Percentiles rank a stretch among this genome's conserved stretches.
phyloP scores from a whole-genome alignment of 1,140 invertebrate genomes.

The Sycophaga agraensis region DNA sequence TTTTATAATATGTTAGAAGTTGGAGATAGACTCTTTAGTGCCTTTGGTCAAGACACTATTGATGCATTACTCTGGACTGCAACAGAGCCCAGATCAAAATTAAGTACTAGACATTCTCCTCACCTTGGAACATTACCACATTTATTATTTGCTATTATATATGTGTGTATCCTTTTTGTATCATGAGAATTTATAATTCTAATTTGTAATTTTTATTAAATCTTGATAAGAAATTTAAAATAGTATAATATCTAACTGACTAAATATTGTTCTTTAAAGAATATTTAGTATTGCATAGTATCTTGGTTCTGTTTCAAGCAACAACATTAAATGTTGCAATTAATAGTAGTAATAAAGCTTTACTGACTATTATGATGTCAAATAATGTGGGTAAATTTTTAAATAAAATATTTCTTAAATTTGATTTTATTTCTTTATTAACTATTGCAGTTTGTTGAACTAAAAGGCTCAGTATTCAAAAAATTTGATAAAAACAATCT shows the following conservation, averaged over 20 bases:
- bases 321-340: constrained; percentile 98
- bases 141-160: constrained; percentile 83
- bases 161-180: constrained; percentile 89
- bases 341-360: constrained; percentile 96
- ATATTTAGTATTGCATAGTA: constrained; percentile 79
- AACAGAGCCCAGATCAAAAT: constrained; percentile 81
- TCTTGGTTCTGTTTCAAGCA: constrained; percentile 91
- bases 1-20: constrained; percentile 99
- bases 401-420: constrained; percentile 12
- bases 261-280: constrained; percentile 4
- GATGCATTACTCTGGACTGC: constrained; percentile 98
- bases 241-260: constrained; percentile 5
- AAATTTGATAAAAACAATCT: constrained; percentile 99
- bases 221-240: background rate
- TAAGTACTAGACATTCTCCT: constrained; percentile 64
- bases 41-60: constrained; percentile 97
- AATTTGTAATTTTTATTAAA: background rate
- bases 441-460: constrained; percentile 92
- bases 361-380: constrained; percentile 98
- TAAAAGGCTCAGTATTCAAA: constrained; percentile 98
- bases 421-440: constrained; percentile 41
- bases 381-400: constrained; percentile 85
- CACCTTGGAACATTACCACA: constrained; percentile 87
- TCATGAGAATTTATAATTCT: background rate
- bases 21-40: constrained; percentile 91